Conservation (phyloP, 2,888 invertebrate genomes). For the Harpagoxenus sublaevis region DNA sequence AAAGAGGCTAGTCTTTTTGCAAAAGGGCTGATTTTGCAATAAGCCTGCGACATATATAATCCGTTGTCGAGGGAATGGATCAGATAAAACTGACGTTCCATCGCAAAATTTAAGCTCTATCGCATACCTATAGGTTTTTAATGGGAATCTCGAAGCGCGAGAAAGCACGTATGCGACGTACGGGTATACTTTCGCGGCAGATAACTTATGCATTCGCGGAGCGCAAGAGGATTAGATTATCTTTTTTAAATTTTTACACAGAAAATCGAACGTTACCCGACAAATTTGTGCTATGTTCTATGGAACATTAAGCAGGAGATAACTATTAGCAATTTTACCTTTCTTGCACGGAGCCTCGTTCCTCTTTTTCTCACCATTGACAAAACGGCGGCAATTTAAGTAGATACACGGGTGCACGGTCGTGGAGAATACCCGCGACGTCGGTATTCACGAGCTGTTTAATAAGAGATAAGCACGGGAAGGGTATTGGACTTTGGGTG, state of each 20-base stretch:
- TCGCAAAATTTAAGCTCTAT: not conserved
- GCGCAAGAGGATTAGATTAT: not conserved
- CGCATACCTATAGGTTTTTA: not conserved
- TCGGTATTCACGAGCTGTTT: constrained; percentile 9
- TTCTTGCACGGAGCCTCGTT: constrained; percentile 3
- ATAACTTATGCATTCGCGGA: not conserved
- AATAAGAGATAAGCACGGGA: constrained; percentile 24
- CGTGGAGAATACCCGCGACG: not conserved
- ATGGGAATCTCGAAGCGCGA: not conserved
- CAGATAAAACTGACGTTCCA: constrained; percentile 1
- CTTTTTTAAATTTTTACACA: not conserved
- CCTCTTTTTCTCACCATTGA: not conserved
- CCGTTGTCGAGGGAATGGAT: not conserved
- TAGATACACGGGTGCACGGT: not conserved
- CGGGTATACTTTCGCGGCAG: not conserved
- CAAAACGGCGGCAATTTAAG: constrained; percentile 12
- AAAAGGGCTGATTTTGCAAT: too few relatives aligned
- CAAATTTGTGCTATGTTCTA: not conserved
- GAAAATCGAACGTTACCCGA: not conserved
- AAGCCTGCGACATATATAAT: too few relatives aligned
- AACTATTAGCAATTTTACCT: constrained; percentile 25
- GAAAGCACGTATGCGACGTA: not conserved
- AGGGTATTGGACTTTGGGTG: constrained; percentile 1
- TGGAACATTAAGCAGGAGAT: constrained; percentile 38
- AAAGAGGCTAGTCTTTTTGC: too few relatives aligned